Evolutionary conservation across 2,113 vertebrate genomes (phyloP).

Genomic region (Cyprinus carpio): DNA sequence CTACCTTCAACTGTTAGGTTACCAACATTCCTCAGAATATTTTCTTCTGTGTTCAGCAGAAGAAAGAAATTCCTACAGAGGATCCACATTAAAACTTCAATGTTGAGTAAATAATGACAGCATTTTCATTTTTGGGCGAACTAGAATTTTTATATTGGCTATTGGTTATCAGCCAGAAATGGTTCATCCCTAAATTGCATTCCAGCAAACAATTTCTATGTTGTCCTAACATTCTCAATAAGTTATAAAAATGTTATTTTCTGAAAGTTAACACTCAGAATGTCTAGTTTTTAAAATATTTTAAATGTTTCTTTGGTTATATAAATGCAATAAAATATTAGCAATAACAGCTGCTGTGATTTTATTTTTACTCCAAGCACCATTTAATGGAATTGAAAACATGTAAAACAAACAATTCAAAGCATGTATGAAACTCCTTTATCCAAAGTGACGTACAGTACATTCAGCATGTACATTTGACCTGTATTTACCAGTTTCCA

Average conservation of each 20-base stretch:
- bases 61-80: too few relatives aligned
- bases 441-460: neutral
- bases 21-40: too few relatives aligned
- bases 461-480: neutral
- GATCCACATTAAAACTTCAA: too few relatives aligned
- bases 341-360: neutral
- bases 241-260: neutral
- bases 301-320: neutral
- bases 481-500: neutral
- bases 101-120: too few relatives aligned
- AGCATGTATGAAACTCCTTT: neutral
- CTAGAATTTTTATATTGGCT: neutral
- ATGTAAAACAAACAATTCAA: neutral
- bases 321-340: neutral
- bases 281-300: neutral
- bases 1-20: too few relatives aligned
- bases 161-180: neutral
- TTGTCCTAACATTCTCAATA: neutral
- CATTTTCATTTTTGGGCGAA: too few relatives aligned
- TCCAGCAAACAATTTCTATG: neutral
- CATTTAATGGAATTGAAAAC: neutral
- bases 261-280: neutral
- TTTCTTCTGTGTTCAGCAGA: too few relatives aligned
- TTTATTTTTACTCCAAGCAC: neutral
- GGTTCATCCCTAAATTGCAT: neutral